These are phyloP conservation scores for Belonocnema kinseyi DNA, from an alignment of 1,140 invertebrate species.

Conservation along the genomic window DNA sequence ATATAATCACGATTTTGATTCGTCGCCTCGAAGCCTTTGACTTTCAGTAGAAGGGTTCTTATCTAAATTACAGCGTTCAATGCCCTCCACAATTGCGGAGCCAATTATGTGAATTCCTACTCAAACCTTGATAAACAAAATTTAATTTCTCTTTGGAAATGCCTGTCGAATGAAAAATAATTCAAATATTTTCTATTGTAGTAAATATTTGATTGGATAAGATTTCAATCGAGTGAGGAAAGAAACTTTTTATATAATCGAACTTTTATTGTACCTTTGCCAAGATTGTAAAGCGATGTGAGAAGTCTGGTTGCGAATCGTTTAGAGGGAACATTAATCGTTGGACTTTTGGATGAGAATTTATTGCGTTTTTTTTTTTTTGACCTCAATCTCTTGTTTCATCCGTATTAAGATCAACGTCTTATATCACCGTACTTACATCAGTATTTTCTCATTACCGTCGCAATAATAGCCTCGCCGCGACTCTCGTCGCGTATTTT, in stretches of 20 bases:
- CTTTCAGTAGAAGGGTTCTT: slow-evolving; percentile 15
- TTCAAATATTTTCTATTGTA: too few species aligned
- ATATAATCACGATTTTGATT: slow-evolving; percentile 10
- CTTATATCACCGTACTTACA: slow-evolving; percentile 30
- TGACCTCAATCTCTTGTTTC: slow-evolving; percentile 29
- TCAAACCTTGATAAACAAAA: background rate
- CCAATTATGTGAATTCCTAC: background rate
- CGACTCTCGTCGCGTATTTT: slow-evolving; percentile 21
- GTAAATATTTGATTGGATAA: too few species aligned
- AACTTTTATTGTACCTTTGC: background rate
- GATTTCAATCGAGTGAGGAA: too few species aligned
- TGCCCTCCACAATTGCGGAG: background rate
- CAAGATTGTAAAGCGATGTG: background rate
- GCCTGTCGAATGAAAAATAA: too few species aligned
- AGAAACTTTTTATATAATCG: too few species aligned
- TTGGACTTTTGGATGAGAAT: slow-evolving; percentile 1
- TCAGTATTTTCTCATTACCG: slow-evolving; percentile 30
- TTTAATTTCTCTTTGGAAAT: too few species aligned
- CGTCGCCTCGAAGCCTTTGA: slow-evolving; percentile 11
- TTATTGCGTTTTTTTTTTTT: slow-evolving; percentile 1
- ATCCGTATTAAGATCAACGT: slow-evolving; percentile 31
- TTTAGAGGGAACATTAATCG: background rate
- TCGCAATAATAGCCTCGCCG: slow-evolving; percentile 29
- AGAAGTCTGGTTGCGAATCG: background rate
- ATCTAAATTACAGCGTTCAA: slow-evolving; percentile 14